Base-by-base conservation (phyloP, 2,113 vertebrate species). In the Pagrus major region DNA sequence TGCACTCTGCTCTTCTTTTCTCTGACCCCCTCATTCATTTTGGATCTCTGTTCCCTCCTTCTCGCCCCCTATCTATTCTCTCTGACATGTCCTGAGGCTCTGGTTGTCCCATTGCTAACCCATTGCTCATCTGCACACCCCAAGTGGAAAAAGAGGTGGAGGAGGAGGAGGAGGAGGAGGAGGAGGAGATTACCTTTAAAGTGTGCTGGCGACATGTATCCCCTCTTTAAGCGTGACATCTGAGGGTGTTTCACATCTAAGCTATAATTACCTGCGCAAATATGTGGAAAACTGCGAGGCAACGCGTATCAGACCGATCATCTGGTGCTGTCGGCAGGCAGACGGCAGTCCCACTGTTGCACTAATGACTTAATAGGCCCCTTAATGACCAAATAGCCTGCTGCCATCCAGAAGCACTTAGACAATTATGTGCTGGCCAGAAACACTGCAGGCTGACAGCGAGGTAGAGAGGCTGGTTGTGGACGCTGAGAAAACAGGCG, bases 301-400 rank as follows among this genome's bases (percentile, higher is more conserved):
- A 86, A 76, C 88, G 64, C 44, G 64, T 91, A 93, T 92, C 92
- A 47, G 88, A 66, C 31, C 44, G 84, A 92, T 95, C 91, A 92
- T 86, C 88, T 84, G 90, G 87, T 87, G 59, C 80, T 3, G 76
- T 83, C 47, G 74, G 91, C 86, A 69, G 73, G 83, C 92, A 88
- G 86, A 90, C 84, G 85, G 91, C 87, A 76, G 92, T 91, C 91
- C 90, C 86, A 87, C 89, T 86, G 85, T 90, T 86, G 79, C 90
- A 80, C 88, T 95, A 95, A 95, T 94, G 86, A 95, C 93, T 94
- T 95, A 94, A 94, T 94, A 91, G 92, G 77, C 79, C 88, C 74
- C 83, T 93, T 93, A 95, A 95, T 94, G 91, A 94, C 94, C 94
- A 94, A 95, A 95, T 94, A 94, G 91, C 86, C 89, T 69, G 79